phyloP scores from a whole-genome alignment of 1,140 invertebrate species.

The Chironomus striatipennis region DNA sequence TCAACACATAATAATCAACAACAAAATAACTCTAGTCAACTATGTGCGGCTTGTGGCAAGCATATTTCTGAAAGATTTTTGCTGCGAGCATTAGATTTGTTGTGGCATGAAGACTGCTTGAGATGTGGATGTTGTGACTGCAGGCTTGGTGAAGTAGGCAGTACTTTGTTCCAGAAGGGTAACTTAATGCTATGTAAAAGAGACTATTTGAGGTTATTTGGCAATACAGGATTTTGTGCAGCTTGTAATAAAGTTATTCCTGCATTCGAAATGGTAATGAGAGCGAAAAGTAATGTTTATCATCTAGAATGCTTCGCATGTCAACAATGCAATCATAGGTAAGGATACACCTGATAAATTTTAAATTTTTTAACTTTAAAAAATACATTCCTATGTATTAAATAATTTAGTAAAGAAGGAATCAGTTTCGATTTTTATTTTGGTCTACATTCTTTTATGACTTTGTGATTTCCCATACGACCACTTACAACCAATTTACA shows the following conservation, averaged over 20 bases:
- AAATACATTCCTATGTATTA: too few species aligned
- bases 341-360: slow-evolving; percentile 41
- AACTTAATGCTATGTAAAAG: slow-evolving; percentile 96
- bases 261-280: slow-evolving; percentile 98
- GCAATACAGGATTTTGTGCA: slow-evolving; percentile 85
- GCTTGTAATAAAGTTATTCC: slow-evolving; percentile 95
- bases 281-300: slow-evolving; percentile 91
- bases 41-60: slow-evolving; percentile 79
- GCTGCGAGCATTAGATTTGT: slow-evolving; percentile 80
- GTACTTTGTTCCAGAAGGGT: slow-evolving; percentile 90
- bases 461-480: slow-evolving; percentile 14
- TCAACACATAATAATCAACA: slow-evolving; percentile 38
- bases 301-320: slow-evolving; percentile 98
- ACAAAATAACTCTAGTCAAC: slow-evolving; percentile 53
- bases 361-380: too few species aligned
- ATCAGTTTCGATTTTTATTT: background rate
- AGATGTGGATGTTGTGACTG: slow-evolving; percentile 97
- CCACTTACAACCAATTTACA: background rate
- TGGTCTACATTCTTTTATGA: background rate
- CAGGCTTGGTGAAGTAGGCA: slow-evolving; percentile 93
- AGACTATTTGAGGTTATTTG: slow-evolving; percentile 90
- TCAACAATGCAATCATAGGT: slow-evolving; percentile 97
- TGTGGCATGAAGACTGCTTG: slow-evolving; percentile 97
- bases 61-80: slow-evolving; percentile 76
- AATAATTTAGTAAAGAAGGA: background rate